Conservation (phyloP, 2,888 invertebrate genomes). For the Eupithecia vulgata region DNA sequence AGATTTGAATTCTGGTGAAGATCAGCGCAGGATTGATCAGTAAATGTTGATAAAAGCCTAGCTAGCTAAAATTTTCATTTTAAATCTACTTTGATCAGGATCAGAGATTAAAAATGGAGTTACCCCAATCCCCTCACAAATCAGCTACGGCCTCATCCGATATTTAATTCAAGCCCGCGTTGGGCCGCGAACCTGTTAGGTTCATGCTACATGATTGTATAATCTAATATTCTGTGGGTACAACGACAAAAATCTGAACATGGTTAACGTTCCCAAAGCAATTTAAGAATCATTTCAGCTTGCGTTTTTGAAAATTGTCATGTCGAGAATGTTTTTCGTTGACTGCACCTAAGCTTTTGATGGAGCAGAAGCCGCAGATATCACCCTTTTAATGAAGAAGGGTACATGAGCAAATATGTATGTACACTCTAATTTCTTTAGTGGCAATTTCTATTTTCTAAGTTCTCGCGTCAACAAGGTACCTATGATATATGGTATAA, state of each 20-base stretch:
- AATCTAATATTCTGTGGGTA: conserved; percentile 1
- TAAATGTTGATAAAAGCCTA: neutral
- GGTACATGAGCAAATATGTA: neutral
- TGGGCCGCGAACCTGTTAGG: conserved; percentile 19
- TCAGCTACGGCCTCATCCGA: conserved; percentile 29
- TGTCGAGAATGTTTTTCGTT: no score
- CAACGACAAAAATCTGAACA: neutral
- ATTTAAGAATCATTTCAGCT: neutral
- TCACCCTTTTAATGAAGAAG: neutral
- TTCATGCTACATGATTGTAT: neutral
- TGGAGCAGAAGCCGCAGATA: no score
- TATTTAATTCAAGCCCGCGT: conserved; percentile 50
- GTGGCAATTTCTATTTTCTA: neutral
- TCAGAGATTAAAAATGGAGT: conserved; percentile 22
- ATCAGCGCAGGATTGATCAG: neutral
- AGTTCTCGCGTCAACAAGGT: no score
- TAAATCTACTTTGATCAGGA: conserved; percentile 2
- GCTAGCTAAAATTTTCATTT: neutral
- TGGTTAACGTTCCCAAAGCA: neutral
- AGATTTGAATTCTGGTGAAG: no score
- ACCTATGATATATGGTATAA: no score
- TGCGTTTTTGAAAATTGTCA: neutral
- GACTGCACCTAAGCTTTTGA: no score
- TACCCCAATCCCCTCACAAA: conserved; percentile 26
- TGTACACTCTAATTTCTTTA: neutral